Conservation (phyloP, 2,797 vertebrate species). For the Rhynchonycteris naso region DNA sequence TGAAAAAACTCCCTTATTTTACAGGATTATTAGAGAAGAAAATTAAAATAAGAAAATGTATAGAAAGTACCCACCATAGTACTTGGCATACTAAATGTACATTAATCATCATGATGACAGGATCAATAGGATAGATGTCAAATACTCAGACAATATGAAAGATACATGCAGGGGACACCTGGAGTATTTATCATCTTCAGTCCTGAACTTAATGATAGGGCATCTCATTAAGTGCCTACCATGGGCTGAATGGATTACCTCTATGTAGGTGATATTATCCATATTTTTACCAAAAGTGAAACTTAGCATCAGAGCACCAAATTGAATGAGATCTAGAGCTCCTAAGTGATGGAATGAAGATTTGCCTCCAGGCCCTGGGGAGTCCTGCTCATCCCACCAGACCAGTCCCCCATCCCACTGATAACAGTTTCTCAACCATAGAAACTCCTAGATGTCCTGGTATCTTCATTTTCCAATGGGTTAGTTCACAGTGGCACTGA, state of each 20-base stretch:
- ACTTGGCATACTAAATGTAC: neutral
- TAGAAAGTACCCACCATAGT: neutral
- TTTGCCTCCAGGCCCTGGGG: too few relatives aligned
- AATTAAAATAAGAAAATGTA: neutral
- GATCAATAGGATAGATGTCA: neutral
- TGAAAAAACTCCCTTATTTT: neutral
- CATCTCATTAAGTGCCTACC: neutral
- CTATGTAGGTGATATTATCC: neutral
- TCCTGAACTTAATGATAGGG: neutral
- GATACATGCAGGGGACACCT: neutral
- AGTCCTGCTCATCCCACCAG: neutral
- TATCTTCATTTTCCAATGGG: neutral
- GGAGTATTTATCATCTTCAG: neutral
- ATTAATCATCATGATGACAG: neutral
- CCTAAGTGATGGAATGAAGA: neutral
- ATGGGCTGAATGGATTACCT: neutral
- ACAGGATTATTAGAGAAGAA: neutral
- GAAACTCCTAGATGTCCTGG: neutral
- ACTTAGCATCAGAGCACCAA: neutral
- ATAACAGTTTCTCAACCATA: neutral
- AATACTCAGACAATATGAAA: neutral
- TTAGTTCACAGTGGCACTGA: neutral
- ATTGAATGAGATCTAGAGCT: neutral
- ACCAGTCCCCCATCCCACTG: neutral
- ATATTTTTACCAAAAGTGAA: neutral